Conservation (phyloP, 2,888 invertebrate species). For the Dendrolimus houi region DNA sequence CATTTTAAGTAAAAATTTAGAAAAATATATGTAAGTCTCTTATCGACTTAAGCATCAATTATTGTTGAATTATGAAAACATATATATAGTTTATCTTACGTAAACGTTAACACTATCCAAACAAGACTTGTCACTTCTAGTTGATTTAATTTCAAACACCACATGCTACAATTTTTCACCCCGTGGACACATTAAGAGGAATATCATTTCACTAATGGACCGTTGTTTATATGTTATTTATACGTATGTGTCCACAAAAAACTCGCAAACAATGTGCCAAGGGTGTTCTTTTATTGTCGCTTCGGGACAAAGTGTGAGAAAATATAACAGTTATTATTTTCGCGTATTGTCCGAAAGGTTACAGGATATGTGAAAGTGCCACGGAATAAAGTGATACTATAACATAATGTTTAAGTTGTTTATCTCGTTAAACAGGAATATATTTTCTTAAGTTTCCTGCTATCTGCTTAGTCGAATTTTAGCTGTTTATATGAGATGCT, state of each 20-base stretch:
- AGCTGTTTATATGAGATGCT: no score
- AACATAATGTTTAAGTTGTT: no score
- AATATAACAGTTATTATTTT: constrained; percentile 20
- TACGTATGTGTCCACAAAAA: constrained; percentile 27
- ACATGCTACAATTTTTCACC: constrained; percentile 41
- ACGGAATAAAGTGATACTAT: background rate
- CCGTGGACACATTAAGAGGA: constrained; percentile 55
- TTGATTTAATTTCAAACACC: constrained; percentile 12
- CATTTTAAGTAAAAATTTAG: no score
- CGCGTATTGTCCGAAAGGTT: constrained; percentile 3
- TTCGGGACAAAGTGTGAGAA: constrained; percentile 27
- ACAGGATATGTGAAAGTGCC: background rate
- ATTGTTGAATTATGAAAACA: no score
- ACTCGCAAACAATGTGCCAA: constrained; percentile 21
- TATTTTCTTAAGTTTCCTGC: no score
- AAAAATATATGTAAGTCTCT: no score
- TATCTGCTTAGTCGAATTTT: no score
- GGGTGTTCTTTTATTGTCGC: constrained; percentile 31
- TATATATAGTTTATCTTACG: no score
- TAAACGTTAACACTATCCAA: no score
- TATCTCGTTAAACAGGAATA: no score
- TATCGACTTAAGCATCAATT: no score
- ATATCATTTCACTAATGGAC: constrained; percentile 67
- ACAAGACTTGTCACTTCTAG: constrained; percentile 17
- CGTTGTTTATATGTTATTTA: constrained; percentile 30